Evolutionary conservation across 2,113 vertebrate genomes (phyloP).

Genomic region (Pterophyllum scalare): DNA sequence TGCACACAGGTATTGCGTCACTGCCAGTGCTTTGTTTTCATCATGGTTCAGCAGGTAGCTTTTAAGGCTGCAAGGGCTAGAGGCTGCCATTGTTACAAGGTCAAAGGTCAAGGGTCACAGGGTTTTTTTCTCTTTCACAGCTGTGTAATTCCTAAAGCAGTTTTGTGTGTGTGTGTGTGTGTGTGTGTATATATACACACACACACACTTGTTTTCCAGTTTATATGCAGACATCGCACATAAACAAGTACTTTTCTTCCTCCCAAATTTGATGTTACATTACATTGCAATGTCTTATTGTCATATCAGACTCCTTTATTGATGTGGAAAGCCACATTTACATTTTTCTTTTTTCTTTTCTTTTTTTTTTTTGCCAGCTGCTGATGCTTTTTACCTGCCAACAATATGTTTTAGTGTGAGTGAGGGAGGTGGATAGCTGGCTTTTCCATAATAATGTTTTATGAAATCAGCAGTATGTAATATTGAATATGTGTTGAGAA

Average conservation of each 20-base stretch:
- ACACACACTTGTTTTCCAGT: not conserved
- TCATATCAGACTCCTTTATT: not conserved
- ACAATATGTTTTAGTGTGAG: not conserved
- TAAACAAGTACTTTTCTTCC: not conserved
- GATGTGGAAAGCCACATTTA: not conserved
- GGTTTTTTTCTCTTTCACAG: not conserved
- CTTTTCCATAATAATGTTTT: not conserved
- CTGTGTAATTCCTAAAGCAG: not conserved
- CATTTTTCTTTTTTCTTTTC: too few relatives aligned
- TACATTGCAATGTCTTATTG: not conserved
- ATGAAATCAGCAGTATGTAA: not conserved
- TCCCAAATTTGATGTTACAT: not conserved
- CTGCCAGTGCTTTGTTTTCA: conserved; percentile 11
- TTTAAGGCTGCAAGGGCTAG: conserved; percentile 24
- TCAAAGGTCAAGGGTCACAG: conserved; percentile 59
- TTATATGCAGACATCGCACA: not conserved
- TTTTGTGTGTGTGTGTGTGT: not conserved
- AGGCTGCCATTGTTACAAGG: conserved; percentile 29
- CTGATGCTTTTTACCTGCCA: not conserved
- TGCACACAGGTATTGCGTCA: conserved; percentile 14
- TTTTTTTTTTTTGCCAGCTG: not conserved
- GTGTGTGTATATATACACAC: too few relatives aligned
- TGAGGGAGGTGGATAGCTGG: not conserved
- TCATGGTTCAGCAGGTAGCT: conserved; percentile 5
- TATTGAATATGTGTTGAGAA: not conserved